Percentiles rank a stretch among this genome's conserved stretches.
phyloP scores from a whole-genome alignment of 1,140 invertebrate genomes.

The Drosophila leontia region DNA sequence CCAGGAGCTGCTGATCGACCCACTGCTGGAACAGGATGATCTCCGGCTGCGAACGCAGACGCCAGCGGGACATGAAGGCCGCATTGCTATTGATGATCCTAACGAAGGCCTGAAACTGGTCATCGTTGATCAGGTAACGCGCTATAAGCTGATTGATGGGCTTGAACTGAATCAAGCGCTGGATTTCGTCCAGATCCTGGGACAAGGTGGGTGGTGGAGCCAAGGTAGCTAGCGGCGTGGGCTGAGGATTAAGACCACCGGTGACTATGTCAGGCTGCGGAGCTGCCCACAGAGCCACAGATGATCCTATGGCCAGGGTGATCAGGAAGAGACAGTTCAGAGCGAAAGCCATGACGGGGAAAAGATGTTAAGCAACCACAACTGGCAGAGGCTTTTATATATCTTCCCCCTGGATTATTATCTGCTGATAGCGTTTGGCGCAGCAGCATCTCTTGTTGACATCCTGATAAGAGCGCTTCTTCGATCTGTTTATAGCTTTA shows the following conservation, averaged over 20 bases:
- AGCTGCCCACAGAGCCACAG: slow-evolving; percentile 7
- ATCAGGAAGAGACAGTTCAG: slow-evolving; percentile 36
- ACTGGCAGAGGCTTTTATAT: slow-evolving; percentile 40
- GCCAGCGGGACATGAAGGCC: slow-evolving; percentile 60
- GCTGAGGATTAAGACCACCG: not conserved
- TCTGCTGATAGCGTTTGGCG: slow-evolving; percentile 63
- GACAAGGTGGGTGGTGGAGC: slow-evolving; percentile 54
- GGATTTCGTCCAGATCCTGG: slow-evolving; percentile 70
- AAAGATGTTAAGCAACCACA: slow-evolving; percentile 5
- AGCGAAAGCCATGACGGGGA: slow-evolving; percentile 22
- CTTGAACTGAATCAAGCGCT: slow-evolving; percentile 60
- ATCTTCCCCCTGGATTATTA: slow-evolving; percentile 3
- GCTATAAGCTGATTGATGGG: slow-evolving; percentile 62
- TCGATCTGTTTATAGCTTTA: slow-evolving; percentile 71
- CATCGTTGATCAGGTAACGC: slow-evolving; percentile 77
- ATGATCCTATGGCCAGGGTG: slow-evolving; percentile 25
- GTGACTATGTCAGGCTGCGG: not conserved
- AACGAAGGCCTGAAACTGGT: slow-evolving; percentile 73
- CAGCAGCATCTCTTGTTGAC: slow-evolving; percentile 64
- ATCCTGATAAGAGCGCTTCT: slow-evolving; percentile 56
- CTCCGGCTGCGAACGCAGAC: slow-evolving; percentile 70
- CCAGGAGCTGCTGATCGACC: slow-evolving; percentile 64
- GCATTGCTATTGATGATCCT: slow-evolving; percentile 69
- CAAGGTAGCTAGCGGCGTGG: slow-evolving; percentile 9
- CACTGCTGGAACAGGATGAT: slow-evolving; percentile 64